Evolutionary conservation across 2,888 invertebrate species (phyloP).

Genomic region (Aphidoletes aphidimyza): DNA sequence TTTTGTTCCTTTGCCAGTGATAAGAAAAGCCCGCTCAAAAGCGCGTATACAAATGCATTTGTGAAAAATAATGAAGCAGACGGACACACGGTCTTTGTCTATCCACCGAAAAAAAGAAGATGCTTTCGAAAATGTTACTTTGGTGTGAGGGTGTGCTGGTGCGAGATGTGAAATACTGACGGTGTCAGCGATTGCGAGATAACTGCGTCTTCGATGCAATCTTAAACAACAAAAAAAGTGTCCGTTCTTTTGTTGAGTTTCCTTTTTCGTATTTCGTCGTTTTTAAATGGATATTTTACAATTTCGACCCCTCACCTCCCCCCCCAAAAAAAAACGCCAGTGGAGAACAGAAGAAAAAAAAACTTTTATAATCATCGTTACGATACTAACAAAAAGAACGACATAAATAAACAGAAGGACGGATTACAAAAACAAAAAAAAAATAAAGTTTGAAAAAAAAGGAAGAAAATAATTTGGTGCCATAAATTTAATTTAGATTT

Average conservation of each 20-base stretch:
- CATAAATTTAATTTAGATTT: conserved; percentile 47
- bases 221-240: background rate
- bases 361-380: conserved; percentile 17
- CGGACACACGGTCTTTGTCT: background rate
- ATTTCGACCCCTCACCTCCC: background rate
- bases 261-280: background rate
- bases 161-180: background rate
- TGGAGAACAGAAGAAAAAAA: background rate
- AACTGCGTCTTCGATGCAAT: background rate
- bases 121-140: background rate
- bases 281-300: conserved; percentile 2
- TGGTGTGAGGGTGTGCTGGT: background rate
- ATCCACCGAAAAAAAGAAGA: too few species aligned
- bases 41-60: conserved; percentile 16
- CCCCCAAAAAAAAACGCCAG: background rate
- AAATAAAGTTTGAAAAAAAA: background rate
- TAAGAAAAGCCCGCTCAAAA: conserved; percentile 3
- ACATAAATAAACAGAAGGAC: conserved; percentile 31
- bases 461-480: conserved; percentile 43
- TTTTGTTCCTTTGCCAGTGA: background rate
- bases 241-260: background rate
- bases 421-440: background rate
- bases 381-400: conserved; percentile 6
- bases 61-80: background rate
- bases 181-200: background rate